phyloP scores from a whole-genome alignment of 2,113 vertebrate species.

The Puntigrus tetrazona region DNA sequence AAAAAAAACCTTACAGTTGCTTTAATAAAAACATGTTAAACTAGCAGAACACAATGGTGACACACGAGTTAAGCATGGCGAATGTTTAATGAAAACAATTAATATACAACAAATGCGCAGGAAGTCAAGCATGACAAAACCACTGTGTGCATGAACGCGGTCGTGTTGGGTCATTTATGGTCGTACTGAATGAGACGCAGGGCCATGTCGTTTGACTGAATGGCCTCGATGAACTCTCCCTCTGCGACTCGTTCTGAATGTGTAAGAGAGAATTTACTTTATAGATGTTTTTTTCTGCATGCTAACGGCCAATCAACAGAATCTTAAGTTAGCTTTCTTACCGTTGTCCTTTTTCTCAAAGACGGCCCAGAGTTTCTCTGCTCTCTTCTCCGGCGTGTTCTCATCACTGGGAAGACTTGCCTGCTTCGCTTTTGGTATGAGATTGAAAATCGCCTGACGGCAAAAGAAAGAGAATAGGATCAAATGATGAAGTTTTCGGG shows the following conservation, averaged over 20 bases:
- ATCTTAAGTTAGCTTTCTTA: conserved; percentile 48
- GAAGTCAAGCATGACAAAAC: neutral
- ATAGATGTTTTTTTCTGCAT: neutral
- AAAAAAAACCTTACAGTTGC: neutral
- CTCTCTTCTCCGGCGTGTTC: conserved; percentile 71
- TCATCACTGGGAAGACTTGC: conserved; percentile 59
- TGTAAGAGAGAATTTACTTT: neutral
- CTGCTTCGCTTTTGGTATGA: conserved; percentile 67
- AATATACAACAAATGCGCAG: neutral
- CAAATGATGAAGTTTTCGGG: neutral
- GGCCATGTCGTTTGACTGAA: conserved; percentile 63
- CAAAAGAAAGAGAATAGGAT: neutral
- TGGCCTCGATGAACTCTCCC: conserved; percentile 69
- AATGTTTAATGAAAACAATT: conserved; percentile 6
- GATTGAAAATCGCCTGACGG: conserved; percentile 71
- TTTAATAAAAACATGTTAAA: neutral
- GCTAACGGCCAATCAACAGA: neutral
- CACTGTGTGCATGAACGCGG: neutral
- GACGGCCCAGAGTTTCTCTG: conserved; percentile 70
- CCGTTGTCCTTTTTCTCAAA: conserved; percentile 69
- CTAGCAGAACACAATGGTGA: neutral
- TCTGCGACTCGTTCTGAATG: conserved; percentile 67
- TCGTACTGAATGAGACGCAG: conserved; percentile 72
- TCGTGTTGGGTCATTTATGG: conserved; percentile 53
- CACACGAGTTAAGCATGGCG: neutral